Evolutionary conservation across 2,888 invertebrate genomes (phyloP), one percentile per base, ranked within the genome.

Genomic region (Linnaemya tessellans): DNA sequence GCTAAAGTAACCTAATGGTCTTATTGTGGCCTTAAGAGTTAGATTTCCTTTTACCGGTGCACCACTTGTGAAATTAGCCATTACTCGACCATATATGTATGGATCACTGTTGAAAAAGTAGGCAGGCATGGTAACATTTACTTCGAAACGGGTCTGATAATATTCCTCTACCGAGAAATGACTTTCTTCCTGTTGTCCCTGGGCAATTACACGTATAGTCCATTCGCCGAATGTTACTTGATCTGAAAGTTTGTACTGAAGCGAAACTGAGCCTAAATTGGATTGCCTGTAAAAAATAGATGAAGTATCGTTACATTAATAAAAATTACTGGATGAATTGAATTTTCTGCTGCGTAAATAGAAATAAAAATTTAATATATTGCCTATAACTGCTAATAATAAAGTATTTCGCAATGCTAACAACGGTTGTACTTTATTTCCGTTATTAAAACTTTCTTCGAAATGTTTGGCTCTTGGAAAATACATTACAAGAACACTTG

Each of bases 61-160:
- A 1, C 98, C 98, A 83, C 97, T 98, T 0, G 98, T 98, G 91
- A 98, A 98, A 94, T 99, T 99, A 0, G 98, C 98, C 95, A 97
- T 96, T 2, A 99, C 95, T 0, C 95, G 95, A 0, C 98, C 99
- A 90, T 96, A 94, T 90, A 99, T 95, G 90, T 93, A 97, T 11
- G 94, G 95, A 89, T 98, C 97, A 25, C 96, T 96, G 89, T 96
- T 97, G 92, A 98, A 96, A 93, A 98, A 97, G 92, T 98, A 98
- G 0, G 98, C 96, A 0, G 98, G 97, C 96, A 98, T 98, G 0
- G 98, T 98, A 0, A 99, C 98, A 92, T 98, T 98, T 56, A 96
- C 96, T 94, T 98, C 98, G 91, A 97, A 98, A 88, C 98, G 94
- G 0, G 98, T 98, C 92, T 98, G 98, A 92, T 98, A 98, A 93